Evolutionary conservation across 2,113 vertebrate species (phyloP).

Genomic region (Corapipo altera): DNA sequence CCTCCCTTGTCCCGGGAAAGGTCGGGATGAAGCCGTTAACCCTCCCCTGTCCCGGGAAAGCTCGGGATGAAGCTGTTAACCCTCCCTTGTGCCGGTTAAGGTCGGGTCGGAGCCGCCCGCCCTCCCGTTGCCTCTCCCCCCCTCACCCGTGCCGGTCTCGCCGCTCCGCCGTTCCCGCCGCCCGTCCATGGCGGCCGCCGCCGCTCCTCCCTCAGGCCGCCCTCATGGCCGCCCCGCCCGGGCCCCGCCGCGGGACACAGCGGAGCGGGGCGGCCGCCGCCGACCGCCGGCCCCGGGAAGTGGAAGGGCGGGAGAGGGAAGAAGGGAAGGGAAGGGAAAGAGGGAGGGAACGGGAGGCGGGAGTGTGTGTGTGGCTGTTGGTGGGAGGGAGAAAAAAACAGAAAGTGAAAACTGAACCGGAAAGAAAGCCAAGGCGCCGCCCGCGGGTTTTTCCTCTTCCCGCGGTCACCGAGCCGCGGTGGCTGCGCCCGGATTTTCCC

Average conservation of each 20-base stretch:
- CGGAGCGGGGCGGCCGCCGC: too few relatives aligned
- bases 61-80: too few relatives aligned
- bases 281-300: too few relatives aligned
- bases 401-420: constrained; percentile 59
- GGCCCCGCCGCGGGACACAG: too few relatives aligned
- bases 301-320: too few relatives aligned
- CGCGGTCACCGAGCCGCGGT: background rate
- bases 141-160: background rate
- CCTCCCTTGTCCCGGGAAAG: too few relatives aligned
- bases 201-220: background rate
- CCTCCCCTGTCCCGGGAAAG: too few relatives aligned
- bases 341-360: background rate
- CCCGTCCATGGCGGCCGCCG: background rate
- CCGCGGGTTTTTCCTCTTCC: background rate
- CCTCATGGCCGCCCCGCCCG: background rate
- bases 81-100: too few relatives aligned
- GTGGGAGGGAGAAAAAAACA: background rate
- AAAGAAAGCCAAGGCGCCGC: background rate
- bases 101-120: background rate
- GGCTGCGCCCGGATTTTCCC: background rate
- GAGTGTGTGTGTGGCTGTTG: too few relatives aligned
- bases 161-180: background rate
- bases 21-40: too few relatives aligned
- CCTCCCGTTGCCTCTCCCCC: background rate
- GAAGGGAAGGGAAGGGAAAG: background rate